Evolutionary conservation across 2,888 invertebrate species (phyloP), one percentile per base, ranked within the genome.

Genomic region (Allolobophora icterica): DNA sequence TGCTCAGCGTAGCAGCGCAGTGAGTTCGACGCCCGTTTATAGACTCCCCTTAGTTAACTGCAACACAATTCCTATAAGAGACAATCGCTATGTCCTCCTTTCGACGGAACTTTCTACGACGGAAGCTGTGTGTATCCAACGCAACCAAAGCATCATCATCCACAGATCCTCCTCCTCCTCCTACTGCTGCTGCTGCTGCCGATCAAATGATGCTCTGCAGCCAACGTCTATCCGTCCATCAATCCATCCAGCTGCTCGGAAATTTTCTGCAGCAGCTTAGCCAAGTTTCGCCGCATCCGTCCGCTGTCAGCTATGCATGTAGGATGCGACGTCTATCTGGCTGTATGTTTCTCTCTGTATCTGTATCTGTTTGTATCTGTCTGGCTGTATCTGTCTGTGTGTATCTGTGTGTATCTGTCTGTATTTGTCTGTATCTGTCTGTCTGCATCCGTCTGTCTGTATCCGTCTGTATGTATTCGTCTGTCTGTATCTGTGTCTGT

Each of bases 191-290:
- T 71, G 30, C 8, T 71, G 71, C 30, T 71, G 71, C 30, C n/a
- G 71, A n/a, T n/a, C n/a, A n/a, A 71, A n/a, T 71, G 71, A 71
- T 8, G 30, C 71, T 71, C 71, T 71, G 30, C 71, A n/a, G n/a
- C 71, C 71, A 8, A 17, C 71, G n/a, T 71, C 71, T 8, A 71
- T 71, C n/a, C 71, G n/a, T 71, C 71, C 71, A 71, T 71, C 71
- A 30, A 71, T 71, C 71, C 71, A 71, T 71, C 71, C 71, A n/a
- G 71, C n/a, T n/a, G n/a, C 71, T n/a, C n/a, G 71, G 71, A 71
- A 17, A 71, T 71, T 71, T n/a, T 71, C 71, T 71, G 11, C 71
- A n/a, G 71, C 71, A n/a, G 71, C 71, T 71, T n/a, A 71, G 71
- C 71, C n/a, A n/a, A 6, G n/a, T 24, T 52, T 30, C n/a, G 30